Evolutionary conservation across 2,113 vertebrate genomes (phyloP).

Genomic region (Maylandia zebra): DNA sequence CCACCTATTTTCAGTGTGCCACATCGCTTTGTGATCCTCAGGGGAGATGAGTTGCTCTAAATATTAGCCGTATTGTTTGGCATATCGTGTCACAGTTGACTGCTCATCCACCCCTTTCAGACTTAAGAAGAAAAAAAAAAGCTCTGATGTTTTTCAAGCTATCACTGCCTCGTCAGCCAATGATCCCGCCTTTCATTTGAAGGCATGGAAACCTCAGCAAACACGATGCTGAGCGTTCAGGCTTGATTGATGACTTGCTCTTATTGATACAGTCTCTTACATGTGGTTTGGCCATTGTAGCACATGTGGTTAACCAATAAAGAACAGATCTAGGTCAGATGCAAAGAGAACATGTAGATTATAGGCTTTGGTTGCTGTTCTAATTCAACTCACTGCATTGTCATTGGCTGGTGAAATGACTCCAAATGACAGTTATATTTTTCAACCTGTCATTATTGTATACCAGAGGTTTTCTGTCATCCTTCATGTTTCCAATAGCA

Average conservation of each 20-base stretch:
- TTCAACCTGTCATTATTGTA: slow-evolving; percentile 58
- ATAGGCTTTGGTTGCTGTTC: slow-evolving; percentile 39
- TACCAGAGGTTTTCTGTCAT: slow-evolving; percentile 3
- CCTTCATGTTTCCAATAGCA: slow-evolving; percentile 12
- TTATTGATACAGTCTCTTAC: slow-evolving; percentile 62
- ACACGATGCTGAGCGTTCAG: slow-evolving; percentile 34
- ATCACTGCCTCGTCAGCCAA: neutral
- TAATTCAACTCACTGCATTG: slow-evolving; percentile 56
- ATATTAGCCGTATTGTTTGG: slow-evolving; percentile 1
- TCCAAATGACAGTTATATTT: slow-evolving; percentile 28
- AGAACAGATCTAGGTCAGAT: slow-evolving; percentile 40
- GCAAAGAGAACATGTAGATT: slow-evolving; percentile 37
- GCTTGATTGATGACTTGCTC: slow-evolving; percentile 56
- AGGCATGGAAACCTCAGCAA: slow-evolving; percentile 55
- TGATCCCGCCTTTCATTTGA: slow-evolving; percentile 25
- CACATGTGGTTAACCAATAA: slow-evolving; percentile 63
- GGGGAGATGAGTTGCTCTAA: neutral
- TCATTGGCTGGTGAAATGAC: slow-evolving; percentile 22
- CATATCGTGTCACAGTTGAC: neutral
- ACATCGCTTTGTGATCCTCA: neutral
- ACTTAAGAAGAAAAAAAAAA: neutral
- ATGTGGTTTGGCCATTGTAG: slow-evolving; percentile 68
- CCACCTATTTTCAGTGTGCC: neutral
- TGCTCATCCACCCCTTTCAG: neutral
- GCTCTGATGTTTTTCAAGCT: slow-evolving; percentile 27